Evolutionary conservation across 2,797 vertebrate genomes (phyloP), one percentile per base, ranked within the genome.

Genomic region (Meda fulgida): DNA sequence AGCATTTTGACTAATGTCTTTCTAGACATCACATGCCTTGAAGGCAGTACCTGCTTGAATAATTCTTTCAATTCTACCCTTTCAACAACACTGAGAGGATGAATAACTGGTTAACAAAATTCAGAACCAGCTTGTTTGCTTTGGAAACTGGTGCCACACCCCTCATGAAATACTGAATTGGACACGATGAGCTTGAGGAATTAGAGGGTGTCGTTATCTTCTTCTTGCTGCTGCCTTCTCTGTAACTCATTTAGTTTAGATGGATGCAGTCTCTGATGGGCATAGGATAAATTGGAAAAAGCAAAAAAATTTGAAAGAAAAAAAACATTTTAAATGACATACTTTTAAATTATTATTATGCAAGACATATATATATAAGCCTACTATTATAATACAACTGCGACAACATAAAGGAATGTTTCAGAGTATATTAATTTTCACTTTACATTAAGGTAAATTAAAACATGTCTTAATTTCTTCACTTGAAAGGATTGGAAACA

Each of bases 21-120:
- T 69, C 66, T 69, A 40, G 66, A 66, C 19, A 69, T 23, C 66
- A 69, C 66, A 40, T 69, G 34, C 36, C 66, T 38, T 69, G 34
- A 69, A 51, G 48, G 48, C 48, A 51, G 48, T 51, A 51, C 18
- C 10, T 43, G 34, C 4, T 67, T 67, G 19, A 71, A n/a, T 16
- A 71, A 43, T 7, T 71, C 21, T 43, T 71, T 43, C 43, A 40
- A 43, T 43, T 71, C 21, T n/a, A 5, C 69, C 69, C 5, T 13
- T 71, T 71, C 38, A 43, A 40, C 34, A 70, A n/a, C 40, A 71
- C 69, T 43, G 69, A 71, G 21, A 38, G 21, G 11, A 43, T 43
- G 23, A 71, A 71, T 5, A 38, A 38, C 36, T 16, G n/a, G 38
- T 16, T 43, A 26, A 70, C 21, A n/a, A 26, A 43, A 71, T 14